Percentiles rank a stretch among this genome's conserved stretches.
Conservation (phyloP, 2,113 vertebrate genomes). For the Lycaon pictus region DNA sequence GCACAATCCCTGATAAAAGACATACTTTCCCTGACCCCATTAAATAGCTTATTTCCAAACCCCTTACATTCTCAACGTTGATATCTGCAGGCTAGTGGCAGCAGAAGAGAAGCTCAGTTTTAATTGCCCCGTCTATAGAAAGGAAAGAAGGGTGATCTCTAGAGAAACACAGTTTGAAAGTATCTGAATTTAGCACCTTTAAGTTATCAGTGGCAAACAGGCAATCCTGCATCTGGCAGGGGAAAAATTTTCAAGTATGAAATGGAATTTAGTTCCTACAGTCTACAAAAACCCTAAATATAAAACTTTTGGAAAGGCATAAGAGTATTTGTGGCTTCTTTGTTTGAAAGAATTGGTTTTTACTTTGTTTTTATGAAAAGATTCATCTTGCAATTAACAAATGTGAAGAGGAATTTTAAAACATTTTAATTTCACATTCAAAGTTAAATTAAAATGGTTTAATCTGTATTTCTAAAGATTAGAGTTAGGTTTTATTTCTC, state of each 20-base stretch:
- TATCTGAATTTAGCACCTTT: conserved; percentile 41
- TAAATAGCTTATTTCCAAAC: neutral
- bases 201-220: neutral
- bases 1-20: neutral
- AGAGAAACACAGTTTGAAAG: conserved; percentile 19
- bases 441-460: conserved; percentile 31
- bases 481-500: conserved; percentile 8
- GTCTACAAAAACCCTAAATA: neutral
- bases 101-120: neutral
- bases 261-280: conserved; percentile 23
- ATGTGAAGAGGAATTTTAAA: conserved; percentile 1
- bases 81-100: neutral
- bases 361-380: conserved; percentile 27
- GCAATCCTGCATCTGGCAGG: neutral
- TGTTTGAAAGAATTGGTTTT: neutral
- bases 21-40: neutral
- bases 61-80: neutral
- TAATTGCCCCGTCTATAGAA: neutral
- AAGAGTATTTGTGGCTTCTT: neutral
- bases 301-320: neutral
- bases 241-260: neutral
- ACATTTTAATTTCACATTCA: conserved; percentile 46
- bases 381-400: conserved; percentile 22
- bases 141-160: neutral
- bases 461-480: conserved; percentile 43